phyloP scores from a whole-genome alignment of 2,888 invertebrate genomes.

The Pseudanteris insignis region DNA sequence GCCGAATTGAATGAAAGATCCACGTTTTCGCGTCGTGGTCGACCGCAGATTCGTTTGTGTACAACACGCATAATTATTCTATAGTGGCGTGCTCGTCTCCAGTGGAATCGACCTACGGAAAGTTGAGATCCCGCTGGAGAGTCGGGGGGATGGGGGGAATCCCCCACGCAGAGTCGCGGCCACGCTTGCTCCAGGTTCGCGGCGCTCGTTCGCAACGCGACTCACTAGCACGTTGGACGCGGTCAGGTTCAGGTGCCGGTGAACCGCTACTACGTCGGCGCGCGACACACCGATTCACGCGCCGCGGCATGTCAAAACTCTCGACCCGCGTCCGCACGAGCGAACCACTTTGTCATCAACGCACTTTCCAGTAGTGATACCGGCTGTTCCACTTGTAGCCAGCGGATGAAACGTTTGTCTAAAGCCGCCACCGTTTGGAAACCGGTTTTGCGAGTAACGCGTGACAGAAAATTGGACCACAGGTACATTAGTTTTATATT shows the following conservation, averaged over 20 bases:
- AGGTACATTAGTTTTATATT: slow-evolving; percentile 13
- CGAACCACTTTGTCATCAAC: too few species aligned
- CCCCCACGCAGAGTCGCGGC: slow-evolving; percentile 28
- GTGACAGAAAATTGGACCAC: slow-evolving; percentile 26
- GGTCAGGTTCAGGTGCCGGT: slow-evolving; percentile 26
- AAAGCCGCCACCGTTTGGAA: too few species aligned
- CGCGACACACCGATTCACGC: not conserved
- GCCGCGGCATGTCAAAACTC: not conserved
- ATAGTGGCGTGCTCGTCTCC: slow-evolving; percentile 13
- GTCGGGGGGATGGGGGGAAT: slow-evolving; percentile 18
- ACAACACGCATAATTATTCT: slow-evolving; percentile 14
- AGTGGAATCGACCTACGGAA: slow-evolving; percentile 27
- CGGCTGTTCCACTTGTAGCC: too few species aligned
- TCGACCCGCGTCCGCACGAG: too few species aligned
- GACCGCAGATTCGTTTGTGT: too few species aligned
- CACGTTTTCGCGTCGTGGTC: too few species aligned
- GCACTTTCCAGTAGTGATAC: too few species aligned
- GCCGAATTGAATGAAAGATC: too few species aligned
- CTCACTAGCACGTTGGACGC: slow-evolving; percentile 39
- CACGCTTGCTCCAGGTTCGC: slow-evolving; percentile 26
- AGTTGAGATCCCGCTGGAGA: slow-evolving; percentile 17
- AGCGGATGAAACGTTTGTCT: too few species aligned
- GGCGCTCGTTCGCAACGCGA: slow-evolving; percentile 24
- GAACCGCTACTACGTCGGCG: slow-evolving; percentile 1
- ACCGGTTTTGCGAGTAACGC: slow-evolving; percentile 26